Base-by-base conservation (phyloP, 92 coral and sea anemone genomes). In the Meandrina meandrites region DNA sequence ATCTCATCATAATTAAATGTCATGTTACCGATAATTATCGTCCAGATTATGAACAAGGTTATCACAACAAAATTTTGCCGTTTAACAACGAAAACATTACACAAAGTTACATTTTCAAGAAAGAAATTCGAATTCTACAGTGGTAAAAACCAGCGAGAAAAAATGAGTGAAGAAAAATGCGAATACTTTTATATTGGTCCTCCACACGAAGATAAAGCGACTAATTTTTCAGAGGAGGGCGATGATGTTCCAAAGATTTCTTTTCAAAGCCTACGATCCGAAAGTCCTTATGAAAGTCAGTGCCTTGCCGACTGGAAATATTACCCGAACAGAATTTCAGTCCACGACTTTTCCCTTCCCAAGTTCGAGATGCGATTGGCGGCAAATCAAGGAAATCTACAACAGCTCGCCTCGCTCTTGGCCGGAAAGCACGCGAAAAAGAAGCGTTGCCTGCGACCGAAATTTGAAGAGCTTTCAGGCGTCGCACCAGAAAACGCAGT, bases 361-460 rank as follows among this genome's bases (percentile, higher is more conserved):
- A 60, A 80, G 74, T 80, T 80, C 37, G 18, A 45, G 34, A 80
- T 80, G 84, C 73, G 56, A n/a, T 47, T 80, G 73, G 73, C 84
- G 24, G 53, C 53, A 40, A 80, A 80, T 62, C 84, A 80, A 80
- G 84, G 84, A 19, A 80, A 80, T 80, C 74, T 68, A 30, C 36
- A 62, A 68, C 56, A 58, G 47, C 84, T 80, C 17, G 73, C 73
- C 16, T 48, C 74, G 32, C n/a, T 62, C 28, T 68, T 80, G 58
- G 51, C 71, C 42, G 84, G n/a, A 1, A 60, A 80, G 45, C 84
- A 18, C 15, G 24, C 16, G 56, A 40, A 37, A 60, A 36, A 5
- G 81, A 78, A 57, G 51, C 68, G 34, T 5, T 8, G 22, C 34
- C 10, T 51, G 15, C 36, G 62, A 28, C 64, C 81, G 4, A 78